Base-by-base conservation (phyloP, 2,113 vertebrate species). In the Chaenocephalus aceratus region DNA sequence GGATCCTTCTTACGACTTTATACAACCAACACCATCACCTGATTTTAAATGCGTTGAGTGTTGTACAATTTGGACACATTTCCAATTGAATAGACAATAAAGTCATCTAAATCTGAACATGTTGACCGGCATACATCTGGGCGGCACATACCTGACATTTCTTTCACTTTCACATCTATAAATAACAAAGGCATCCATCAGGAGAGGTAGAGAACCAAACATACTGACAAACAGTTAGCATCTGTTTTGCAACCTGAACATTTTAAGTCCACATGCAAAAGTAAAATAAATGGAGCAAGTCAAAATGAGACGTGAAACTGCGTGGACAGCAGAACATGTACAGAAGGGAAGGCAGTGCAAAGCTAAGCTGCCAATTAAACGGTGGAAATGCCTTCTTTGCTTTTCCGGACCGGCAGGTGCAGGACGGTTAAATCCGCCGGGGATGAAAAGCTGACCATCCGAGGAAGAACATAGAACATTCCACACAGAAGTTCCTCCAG, bases 161-260 rank as follows among this genome's bases (percentile, higher is more conserved):
- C 90, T 89, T 77, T 96, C 94, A 46, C 91, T 94, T 93, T 96
- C 95, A 72, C 91, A 96, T 93, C 95, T 96, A 94, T 18, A 90
- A 94, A 52, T 52, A 93, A 13, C 86, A 86, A 11, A 30, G 15
- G 86, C 0, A 77, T 58, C 3, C 15, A 49, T 70, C 53, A 83
- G 72, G 4, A 66, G 26, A 48, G 26, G 23, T 0, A 15, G 18
- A 2, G 4, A 72, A 67, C 52, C 45, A 54, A 1, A 83, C 45
- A 18, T 18, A 52, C 15, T 52, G 18, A 34, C 4, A 53, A 65
- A 56, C 49, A 11, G 14, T 56, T 10, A 67, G 6, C 58, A 62
- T 64, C 21, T 34, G 1, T 63, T 75, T 54, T 14, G 14, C 10
- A 36, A 3, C 7, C 21, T 30, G 36, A n/a, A 44, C 75, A 52